Conservation (phyloP, 2,113 vertebrate species). For the Bubo scandiacus region DNA sequence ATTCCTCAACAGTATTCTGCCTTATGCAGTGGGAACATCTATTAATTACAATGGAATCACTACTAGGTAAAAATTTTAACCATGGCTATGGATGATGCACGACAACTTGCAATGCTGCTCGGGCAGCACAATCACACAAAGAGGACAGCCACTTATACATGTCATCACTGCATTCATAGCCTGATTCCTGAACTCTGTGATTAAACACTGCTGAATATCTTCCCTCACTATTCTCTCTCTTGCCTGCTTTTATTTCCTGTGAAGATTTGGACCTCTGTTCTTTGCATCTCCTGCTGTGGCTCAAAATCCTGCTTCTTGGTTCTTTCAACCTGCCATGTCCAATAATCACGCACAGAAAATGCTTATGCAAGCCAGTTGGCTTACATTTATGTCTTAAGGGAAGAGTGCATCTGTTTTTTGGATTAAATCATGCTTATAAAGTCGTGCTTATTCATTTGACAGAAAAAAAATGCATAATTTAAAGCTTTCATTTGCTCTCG, state of each 20-base stretch:
- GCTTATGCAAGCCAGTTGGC: constrained; percentile 66
- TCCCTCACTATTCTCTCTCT: background rate
- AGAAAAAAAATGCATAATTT: constrained; percentile 66
- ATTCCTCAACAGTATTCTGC: constrained; percentile 40
- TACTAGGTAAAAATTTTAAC: constrained; percentile 51
- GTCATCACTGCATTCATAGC: background rate
- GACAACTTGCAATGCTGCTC: background rate
- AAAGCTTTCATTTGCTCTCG: constrained; percentile 69
- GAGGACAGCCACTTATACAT: background rate
- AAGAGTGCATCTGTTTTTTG: constrained; percentile 74
- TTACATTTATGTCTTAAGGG: constrained; percentile 60
- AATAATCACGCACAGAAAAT: constrained; percentile 50
- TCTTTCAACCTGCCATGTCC: constrained; percentile 70
- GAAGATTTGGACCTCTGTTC: constrained; percentile 59
- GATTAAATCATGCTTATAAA: constrained; percentile 72
- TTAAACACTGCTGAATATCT: constrained; percentile 23
- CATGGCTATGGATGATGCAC: constrained; percentile 15
- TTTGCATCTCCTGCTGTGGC: constrained; percentile 55
- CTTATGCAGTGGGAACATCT: constrained; percentile 11
- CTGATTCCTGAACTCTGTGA: constrained; percentile 27
- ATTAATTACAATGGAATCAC: constrained; percentile 36
- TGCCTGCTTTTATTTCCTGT: constrained; percentile 49
- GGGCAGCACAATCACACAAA: background rate
- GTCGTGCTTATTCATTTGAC: constrained; percentile 71
- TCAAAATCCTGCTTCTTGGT: constrained; percentile 55